Evolutionary conservation across 2,797 vertebrate species (phyloP).

Genomic region (Halcyon leucocephala): DNA sequence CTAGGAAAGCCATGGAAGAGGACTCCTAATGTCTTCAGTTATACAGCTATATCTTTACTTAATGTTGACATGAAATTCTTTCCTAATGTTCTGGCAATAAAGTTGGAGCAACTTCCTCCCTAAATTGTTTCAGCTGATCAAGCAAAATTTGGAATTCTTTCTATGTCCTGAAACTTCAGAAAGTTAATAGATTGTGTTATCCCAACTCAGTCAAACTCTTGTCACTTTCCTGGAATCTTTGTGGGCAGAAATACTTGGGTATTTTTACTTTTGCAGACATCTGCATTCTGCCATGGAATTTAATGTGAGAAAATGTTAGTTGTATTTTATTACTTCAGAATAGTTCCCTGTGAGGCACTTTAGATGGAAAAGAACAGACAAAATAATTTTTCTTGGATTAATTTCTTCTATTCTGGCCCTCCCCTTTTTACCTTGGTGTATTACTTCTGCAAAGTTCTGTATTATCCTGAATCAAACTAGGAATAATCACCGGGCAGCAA

Average conservation of each 20-base stretch:
- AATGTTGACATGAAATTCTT: slow-evolving; percentile 31
- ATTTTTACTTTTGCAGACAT: slow-evolving; percentile 60
- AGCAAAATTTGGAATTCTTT: slow-evolving; percentile 54
- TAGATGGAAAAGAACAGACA: background rate
- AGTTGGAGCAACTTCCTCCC: background rate
- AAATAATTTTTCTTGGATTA: background rate
- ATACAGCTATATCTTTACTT: slow-evolving; percentile 8
- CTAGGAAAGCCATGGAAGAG: slow-evolving; percentile 31
- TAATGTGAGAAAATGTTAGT: slow-evolving; percentile 35
- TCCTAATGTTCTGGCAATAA: slow-evolving; percentile 52
- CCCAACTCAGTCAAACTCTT: slow-evolving; percentile 52
- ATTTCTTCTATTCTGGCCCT: background rate
- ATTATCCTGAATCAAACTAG: background rate
- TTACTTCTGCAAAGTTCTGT: background rate
- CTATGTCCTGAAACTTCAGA: slow-evolving; percentile 37
- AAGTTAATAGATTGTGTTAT: slow-evolving; percentile 52
- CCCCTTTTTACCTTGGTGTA: background rate
- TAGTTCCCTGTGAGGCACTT: background rate
- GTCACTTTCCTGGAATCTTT: slow-evolving; percentile 61
- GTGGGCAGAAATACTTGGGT: slow-evolving; percentile 55
- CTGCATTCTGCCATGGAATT: background rate
- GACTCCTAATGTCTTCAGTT: slow-evolving; percentile 22
- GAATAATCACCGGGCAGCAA: background rate
- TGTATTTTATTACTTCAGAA: slow-evolving; percentile 19
- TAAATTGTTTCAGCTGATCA: slow-evolving; percentile 72